Evolutionary conservation across 2,113 vertebrate species (phyloP).

Genomic region (Scopus umbretta): DNA sequence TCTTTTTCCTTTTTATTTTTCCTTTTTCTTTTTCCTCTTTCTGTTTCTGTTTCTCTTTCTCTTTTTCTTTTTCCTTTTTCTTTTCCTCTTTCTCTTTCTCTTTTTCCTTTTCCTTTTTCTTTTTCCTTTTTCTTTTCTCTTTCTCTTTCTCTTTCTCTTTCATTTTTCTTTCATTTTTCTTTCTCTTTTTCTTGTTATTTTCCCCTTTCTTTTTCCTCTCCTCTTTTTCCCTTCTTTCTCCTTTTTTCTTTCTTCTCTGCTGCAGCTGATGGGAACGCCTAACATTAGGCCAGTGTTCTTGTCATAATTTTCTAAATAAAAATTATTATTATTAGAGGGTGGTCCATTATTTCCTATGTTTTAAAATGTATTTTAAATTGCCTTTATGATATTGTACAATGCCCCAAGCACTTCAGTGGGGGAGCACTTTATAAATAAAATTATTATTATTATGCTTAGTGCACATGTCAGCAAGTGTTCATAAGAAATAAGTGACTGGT

Average conservation of each 20-base stretch:
- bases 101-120: accelerated
- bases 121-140: neutral
- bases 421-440: conserved; percentile 57
- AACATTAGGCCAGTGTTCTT: neutral
- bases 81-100: accelerated
- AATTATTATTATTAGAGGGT: conserved; percentile 28
- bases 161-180: accelerated
- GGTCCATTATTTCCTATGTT: conserved; percentile 25
- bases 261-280: neutral
- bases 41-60: accelerated
- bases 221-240: neutral
- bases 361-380: conserved; percentile 50
- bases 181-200: accelerated
- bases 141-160: neutral
- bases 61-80: accelerated
- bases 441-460: conserved; percentile 56
- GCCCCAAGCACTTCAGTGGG: conserved; percentile 3
- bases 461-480: conserved; percentile 57
- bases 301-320: conserved; percentile 28
- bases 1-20: accelerated
- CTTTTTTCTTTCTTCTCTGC: neutral
- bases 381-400: conserved; percentile 25
- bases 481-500: conserved; percentile 45
- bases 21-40: accelerated
- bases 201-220: accelerated